These are phyloP conservation scores for Menura novaehollandiae DNA, from an alignment of 2,113 vertebrate species.

Conservation along the genomic window DNA sequence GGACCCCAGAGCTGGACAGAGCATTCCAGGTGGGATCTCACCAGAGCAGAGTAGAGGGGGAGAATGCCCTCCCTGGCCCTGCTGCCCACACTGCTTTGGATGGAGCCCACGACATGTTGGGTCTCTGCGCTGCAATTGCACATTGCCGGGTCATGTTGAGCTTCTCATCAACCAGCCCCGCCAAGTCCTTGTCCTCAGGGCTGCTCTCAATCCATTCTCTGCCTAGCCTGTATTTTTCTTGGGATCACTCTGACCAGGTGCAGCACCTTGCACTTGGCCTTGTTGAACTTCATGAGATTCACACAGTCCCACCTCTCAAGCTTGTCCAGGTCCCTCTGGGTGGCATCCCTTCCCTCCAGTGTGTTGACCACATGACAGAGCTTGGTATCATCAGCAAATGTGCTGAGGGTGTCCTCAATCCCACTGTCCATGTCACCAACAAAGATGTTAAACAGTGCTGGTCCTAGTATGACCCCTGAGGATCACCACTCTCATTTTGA, in stretches of 20 bases:
- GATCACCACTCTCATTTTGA: background rate
- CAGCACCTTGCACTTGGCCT: background rate
- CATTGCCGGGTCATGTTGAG: rapidly evolving
- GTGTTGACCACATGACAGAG: rapidly evolving
- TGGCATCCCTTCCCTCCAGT: background rate
- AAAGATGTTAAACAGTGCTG: background rate
- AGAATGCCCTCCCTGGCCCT: background rate
- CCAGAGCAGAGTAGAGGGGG: rapidly evolving
- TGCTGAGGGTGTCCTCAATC: background rate
- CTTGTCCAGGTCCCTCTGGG: background rate
- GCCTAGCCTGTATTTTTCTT: background rate
- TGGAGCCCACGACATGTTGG: background rate
- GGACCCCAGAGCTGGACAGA: background rate
- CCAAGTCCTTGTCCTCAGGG: background rate
- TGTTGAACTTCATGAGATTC: background rate
- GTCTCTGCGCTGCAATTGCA: background rate
- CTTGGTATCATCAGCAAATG: background rate
- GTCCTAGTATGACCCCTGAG: background rate
- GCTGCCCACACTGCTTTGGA: rapidly evolving
- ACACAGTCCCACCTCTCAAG: no score
- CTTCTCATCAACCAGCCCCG: background rate
- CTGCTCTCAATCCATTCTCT: background rate
- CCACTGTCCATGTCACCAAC: background rate
- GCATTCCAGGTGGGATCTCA: background rate
- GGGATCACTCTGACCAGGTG: background rate